A percentile compares a stretch with the other conserved stretches of the same genome.
phyloP scores from a whole-genome alignment of 1,140 invertebrate species.

The Drosophila hydei region DNA sequence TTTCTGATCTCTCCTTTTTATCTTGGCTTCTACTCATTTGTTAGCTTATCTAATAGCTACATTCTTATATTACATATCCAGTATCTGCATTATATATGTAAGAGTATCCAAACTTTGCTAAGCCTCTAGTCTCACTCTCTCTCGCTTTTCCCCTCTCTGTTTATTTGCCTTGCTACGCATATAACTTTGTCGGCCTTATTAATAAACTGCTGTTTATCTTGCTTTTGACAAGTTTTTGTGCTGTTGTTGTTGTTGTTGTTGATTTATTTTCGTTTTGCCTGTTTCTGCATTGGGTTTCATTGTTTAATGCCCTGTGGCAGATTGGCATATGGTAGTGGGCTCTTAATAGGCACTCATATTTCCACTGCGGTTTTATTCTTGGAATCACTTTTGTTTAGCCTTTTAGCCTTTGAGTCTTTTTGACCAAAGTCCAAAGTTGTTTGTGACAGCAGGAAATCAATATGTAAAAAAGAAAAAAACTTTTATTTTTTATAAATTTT shows the following conservation, averaged over 20 bases:
- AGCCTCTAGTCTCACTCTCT: background rate
- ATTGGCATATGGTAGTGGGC: slow-evolving; percentile 66
- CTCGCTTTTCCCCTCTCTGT: slow-evolving; percentile 49
- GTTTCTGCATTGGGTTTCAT: slow-evolving; percentile 2
- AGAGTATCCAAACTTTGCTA: background rate
- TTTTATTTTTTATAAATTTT: slow-evolving; percentile 6
- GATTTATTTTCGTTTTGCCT: slow-evolving; percentile 40
- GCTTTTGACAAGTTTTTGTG: slow-evolving; percentile 25
- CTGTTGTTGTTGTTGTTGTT: background rate
- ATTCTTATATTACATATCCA: background rate
- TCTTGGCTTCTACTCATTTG: no score
- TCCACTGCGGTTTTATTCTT: slow-evolving; percentile 18
- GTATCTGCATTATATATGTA: background rate
- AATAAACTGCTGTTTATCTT: slow-evolving; percentile 73
- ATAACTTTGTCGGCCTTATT: slow-evolving; percentile 64
- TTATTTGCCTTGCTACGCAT: slow-evolving; percentile 37
- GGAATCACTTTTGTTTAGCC: slow-evolving; percentile 9
- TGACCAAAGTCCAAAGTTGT: slow-evolving; percentile 6
- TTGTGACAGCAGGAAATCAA: slow-evolving; percentile 12
- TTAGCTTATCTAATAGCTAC: no score
- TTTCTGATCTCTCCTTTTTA: no score
- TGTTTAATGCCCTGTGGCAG: slow-evolving; percentile 56
- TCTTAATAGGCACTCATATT: slow-evolving; percentile 58
- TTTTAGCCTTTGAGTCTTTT: background rate
- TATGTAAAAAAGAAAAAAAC: slow-evolving; percentile 5